Evolutionary conservation across 2,113 vertebrate genomes (phyloP).

Genomic region (Cinclus cinclus): DNA sequence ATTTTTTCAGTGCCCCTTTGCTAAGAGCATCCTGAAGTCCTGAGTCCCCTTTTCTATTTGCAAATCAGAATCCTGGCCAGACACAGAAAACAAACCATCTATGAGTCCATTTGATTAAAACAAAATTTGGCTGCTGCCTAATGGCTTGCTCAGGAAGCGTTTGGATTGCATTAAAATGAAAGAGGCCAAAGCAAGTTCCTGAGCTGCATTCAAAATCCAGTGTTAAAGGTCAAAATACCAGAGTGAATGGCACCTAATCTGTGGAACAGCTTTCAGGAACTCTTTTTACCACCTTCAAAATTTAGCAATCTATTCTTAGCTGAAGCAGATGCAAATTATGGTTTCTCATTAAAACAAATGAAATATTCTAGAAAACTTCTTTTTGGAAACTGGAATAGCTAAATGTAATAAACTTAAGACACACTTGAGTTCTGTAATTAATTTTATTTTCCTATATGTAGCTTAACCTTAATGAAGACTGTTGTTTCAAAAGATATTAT

Average conservation of each 20-base stretch:
- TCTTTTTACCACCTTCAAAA: background rate
- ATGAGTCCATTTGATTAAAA: slow-evolving; percentile 43
- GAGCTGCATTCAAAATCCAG: slow-evolving; percentile 54
- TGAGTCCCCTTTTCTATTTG: background rate
- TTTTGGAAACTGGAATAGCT: background rate
- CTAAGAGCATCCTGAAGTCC: background rate
- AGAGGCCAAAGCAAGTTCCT: slow-evolving; percentile 53
- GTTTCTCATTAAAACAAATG: background rate
- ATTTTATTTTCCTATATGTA: background rate
- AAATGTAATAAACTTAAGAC: background rate
- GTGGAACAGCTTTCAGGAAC: background rate
- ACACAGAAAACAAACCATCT: slow-evolving; percentile 42
- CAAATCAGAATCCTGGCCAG: slow-evolving; percentile 49
- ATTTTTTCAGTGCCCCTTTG: background rate
- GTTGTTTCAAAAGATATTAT: background rate
- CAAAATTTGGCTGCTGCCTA: slow-evolving; percentile 61
- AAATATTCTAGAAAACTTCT: background rate
- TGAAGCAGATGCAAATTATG: background rate
- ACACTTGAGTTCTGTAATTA: background rate
- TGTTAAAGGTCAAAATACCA: slow-evolving; percentile 46
- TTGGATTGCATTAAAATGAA: slow-evolving; percentile 65
- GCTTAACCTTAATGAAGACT: background rate
- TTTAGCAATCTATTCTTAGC: background rate
- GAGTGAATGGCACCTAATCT: background rate
- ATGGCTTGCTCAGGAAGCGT: slow-evolving; percentile 54